phyloP scores from a whole-genome alignment of 2,888 invertebrate genomes.

The Drosophila merina region DNA sequence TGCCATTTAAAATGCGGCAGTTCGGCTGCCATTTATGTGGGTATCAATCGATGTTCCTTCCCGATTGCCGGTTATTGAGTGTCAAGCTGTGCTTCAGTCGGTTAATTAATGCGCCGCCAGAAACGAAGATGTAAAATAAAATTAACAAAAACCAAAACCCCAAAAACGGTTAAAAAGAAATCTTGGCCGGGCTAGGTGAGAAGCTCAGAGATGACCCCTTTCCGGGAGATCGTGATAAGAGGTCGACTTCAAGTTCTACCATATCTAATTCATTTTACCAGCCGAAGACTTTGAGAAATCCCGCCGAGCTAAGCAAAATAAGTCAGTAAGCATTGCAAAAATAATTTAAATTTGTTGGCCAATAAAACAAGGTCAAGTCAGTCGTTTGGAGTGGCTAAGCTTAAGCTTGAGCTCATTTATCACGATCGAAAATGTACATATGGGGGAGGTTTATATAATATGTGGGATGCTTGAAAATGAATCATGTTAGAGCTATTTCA shows the following conservation, averaged over 20 bases:
- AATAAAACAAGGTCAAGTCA: constrained; percentile 40
- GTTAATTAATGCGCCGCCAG: constrained; percentile 61
- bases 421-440: constrained; percentile 20
- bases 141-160: constrained; percentile 30
- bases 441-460: constrained; percentile 41
- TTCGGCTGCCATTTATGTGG: constrained; percentile 64
- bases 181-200: constrained; percentile 26
- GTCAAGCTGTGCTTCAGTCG: constrained; percentile 33
- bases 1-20: constrained; percentile 63
- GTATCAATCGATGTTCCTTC: constrained; percentile 50
- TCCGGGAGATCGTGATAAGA: constrained; percentile 44
- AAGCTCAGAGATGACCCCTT: constrained; percentile 58
- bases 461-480: constrained; percentile 35
- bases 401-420: constrained; percentile 33
- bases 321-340: constrained; percentile 16
- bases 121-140: constrained; percentile 48
- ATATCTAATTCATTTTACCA: constrained; percentile 2
- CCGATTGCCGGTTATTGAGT: constrained; percentile 44
- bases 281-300: constrained; percentile 5
- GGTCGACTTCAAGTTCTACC: constrained; percentile 25
- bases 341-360: constrained; percentile 12
- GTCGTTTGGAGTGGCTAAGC: constrained; percentile 23
- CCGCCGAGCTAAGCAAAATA: constrained; percentile 22
- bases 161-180: constrained; percentile 53
- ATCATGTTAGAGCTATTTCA: constrained; percentile 19